Conservation (phyloP, 2,888 invertebrate genomes). For the Orthosia gothica region DNA sequence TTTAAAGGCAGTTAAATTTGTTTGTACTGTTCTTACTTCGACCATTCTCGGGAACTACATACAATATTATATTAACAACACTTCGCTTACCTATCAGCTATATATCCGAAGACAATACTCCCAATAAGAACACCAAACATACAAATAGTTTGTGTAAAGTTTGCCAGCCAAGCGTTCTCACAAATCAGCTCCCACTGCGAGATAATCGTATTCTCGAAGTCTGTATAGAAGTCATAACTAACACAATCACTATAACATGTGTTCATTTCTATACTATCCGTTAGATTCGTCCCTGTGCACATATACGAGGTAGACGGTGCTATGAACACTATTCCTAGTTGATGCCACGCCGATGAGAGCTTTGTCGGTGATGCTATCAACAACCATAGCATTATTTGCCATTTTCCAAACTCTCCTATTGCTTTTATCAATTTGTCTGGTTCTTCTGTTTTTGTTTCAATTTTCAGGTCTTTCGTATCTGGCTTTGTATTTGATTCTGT, state of each 20-base stretch:
- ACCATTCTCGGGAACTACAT: background rate
- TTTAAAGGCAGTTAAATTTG: no score
- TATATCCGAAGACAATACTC: conserved; percentile 93
- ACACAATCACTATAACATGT: conserved; percentile 90
- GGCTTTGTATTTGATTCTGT: conserved; percentile 35
- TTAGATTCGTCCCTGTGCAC: conserved; percentile 81
- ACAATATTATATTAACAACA: background rate
- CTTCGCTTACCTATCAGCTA: conserved; percentile 92
- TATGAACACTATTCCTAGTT: conserved; percentile 93
- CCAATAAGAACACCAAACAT: conserved; percentile 94
- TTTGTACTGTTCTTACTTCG: no score
- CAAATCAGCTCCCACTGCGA: conserved; percentile 94
- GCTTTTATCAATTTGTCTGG: conserved; percentile 71
- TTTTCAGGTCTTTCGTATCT: conserved; percentile 14
- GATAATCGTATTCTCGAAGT: conserved; percentile 93
- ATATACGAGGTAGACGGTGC: conserved; percentile 91
- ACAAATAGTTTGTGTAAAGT: conserved; percentile 93
- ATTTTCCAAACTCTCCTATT: conserved; percentile 90
- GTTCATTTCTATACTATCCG: conserved; percentile 77
- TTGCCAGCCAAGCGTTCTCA: conserved; percentile 91
- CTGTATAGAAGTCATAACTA: conserved; percentile 90
- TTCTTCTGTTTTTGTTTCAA: conserved; percentile 25
- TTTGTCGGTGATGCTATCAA: conserved; percentile 92
- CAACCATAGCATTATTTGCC: conserved; percentile 92
- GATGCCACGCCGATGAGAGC: conserved; percentile 94